These are phyloP conservation scores for Ammodytes dubius DNA, from an alignment of 2,113 vertebrate genomes.

Conservation along the genomic window DNA sequence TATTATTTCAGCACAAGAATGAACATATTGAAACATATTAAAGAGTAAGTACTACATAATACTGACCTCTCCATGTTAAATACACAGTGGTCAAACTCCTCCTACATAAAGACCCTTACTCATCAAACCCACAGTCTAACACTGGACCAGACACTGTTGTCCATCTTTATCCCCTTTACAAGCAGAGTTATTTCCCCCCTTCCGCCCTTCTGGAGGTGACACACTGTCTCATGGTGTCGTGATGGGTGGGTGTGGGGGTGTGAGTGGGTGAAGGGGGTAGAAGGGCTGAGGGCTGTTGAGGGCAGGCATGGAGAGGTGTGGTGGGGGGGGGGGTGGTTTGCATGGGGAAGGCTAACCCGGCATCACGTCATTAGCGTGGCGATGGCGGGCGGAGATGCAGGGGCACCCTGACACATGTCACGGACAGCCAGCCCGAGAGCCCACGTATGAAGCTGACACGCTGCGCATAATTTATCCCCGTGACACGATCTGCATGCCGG, in stretches of 20 bases:
- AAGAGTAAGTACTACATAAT: neutral
- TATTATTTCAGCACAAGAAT: neutral
- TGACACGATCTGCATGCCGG: slow-evolving; percentile 86
- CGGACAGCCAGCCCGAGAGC: slow-evolving; percentile 81
- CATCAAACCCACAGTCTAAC: slow-evolving; percentile 15
- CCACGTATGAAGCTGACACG: slow-evolving; percentile 84
- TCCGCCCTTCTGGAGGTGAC: slow-evolving; percentile 77
- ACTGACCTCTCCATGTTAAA: neutral
- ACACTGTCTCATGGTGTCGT: slow-evolving; percentile 70
- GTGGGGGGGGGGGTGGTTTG: slow-evolving; percentile 61
- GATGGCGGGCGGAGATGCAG: slow-evolving; percentile 68
- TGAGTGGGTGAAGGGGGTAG: slow-evolving; percentile 52
- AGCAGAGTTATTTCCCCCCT: slow-evolving; percentile 18
- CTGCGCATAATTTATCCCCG: slow-evolving; percentile 85
- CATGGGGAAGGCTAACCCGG: slow-evolving; percentile 73
- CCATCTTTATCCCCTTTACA: slow-evolving; percentile 67
- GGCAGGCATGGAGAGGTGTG: slow-evolving; percentile 56
- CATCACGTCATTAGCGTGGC: slow-evolving; percentile 84
- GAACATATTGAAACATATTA: neutral
- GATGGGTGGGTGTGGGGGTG: slow-evolving; percentile 60
- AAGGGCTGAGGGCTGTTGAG: slow-evolving; percentile 62
- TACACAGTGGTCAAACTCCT: neutral
- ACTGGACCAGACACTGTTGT: slow-evolving; percentile 65
- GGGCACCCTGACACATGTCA: slow-evolving; percentile 88
- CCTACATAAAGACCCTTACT: slow-evolving; percentile 18